Evolutionary conservation across 2,113 vertebrate genomes (phyloP).

Genomic region (Manacus vitellinus): DNA sequence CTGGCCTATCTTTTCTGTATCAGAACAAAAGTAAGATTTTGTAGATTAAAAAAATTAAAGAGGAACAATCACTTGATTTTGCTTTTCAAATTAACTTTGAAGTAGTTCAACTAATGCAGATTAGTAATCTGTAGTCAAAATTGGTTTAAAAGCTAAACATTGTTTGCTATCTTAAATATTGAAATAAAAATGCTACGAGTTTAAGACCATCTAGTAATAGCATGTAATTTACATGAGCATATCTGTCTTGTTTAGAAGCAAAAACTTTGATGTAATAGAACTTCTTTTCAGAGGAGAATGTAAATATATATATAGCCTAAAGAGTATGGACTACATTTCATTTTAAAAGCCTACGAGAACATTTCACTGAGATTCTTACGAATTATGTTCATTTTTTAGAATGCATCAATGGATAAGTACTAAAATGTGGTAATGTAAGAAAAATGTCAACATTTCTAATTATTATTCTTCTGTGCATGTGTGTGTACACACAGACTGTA

Average conservation of each 20-base stretch:
- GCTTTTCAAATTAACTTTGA: background rate
- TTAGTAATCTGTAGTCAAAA: background rate
- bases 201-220: background rate
- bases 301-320: background rate
- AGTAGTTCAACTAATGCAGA: background rate
- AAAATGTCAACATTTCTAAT: background rate
- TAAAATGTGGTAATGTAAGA: background rate
- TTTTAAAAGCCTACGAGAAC: constrained; percentile 28
- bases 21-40: background rate
- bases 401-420: background rate
- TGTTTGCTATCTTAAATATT: background rate
- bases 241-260: background rate
- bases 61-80: background rate
- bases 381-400: background rate
- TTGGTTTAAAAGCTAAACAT: background rate
- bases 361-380: background rate
- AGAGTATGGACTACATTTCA: background rate
- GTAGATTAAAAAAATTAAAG: background rate
- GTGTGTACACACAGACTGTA: background rate
- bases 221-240: background rate
- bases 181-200: background rate
- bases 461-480: background rate
- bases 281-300: background rate
- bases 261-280: background rate
- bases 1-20: background rate